phyloP scores from a whole-genome alignment of 1,140 invertebrate species.

The Drosophila saltans region DNA sequence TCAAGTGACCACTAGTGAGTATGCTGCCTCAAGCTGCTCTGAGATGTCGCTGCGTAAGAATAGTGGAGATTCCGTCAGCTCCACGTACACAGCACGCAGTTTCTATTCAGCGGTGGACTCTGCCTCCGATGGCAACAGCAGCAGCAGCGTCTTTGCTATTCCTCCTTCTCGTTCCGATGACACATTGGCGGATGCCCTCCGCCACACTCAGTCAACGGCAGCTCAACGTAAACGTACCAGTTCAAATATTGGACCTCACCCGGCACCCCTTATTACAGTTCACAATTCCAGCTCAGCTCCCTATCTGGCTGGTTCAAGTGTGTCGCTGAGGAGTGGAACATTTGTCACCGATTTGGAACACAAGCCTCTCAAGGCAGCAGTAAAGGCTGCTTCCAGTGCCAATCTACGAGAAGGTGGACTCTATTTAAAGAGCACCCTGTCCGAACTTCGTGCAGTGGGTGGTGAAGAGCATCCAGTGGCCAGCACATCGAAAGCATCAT shows the following conservation, averaged over 20 bases:
- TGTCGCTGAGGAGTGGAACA: slow-evolving; percentile 62
- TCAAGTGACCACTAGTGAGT: slow-evolving; percentile 84
- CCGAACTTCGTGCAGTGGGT: slow-evolving; percentile 64
- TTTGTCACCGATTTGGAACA: slow-evolving; percentile 84
- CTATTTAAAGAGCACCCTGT: slow-evolving; percentile 83
- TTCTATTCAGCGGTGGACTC: slow-evolving; percentile 73
- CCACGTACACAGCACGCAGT: slow-evolving; percentile 69
- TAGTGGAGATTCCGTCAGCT: slow-evolving; percentile 85
- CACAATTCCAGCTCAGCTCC: slow-evolving; percentile 76
- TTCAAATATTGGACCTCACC: slow-evolving; percentile 79
- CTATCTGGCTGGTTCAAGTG: slow-evolving; percentile 74
- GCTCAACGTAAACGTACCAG: slow-evolving; percentile 83
- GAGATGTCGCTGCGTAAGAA: slow-evolving; percentile 86
- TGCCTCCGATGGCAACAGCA: slow-evolving; percentile 60
- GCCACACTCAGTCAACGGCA: slow-evolving; percentile 53
- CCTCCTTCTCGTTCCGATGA: slow-evolving; percentile 91
- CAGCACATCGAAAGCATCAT: slow-evolving; percentile 65
- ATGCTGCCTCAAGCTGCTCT: slow-evolving; percentile 64
- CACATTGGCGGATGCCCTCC: slow-evolving; percentile 86
- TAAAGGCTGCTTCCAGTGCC: slow-evolving; percentile 69
- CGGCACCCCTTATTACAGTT: slow-evolving; percentile 64
- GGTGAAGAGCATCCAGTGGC: slow-evolving; percentile 50
- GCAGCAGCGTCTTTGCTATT: slow-evolving; percentile 83
- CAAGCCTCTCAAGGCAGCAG: slow-evolving; percentile 56
- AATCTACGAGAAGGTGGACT: slow-evolving; percentile 83